Evolutionary conservation across 2,888 invertebrate genomes (phyloP).

Genomic region (Drosophila nr. perissopoda): DNA sequence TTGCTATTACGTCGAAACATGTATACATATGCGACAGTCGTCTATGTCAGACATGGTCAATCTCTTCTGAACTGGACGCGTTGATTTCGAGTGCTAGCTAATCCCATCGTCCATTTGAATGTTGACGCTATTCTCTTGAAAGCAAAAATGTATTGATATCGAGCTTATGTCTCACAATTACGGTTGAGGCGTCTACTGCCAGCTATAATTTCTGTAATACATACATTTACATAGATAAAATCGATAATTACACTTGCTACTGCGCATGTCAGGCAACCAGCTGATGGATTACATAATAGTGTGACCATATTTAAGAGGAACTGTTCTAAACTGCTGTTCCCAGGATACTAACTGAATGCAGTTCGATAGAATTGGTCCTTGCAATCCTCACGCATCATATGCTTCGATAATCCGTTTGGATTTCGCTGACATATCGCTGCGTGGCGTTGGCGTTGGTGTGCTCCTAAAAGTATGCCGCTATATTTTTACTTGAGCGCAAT

Average conservation of each 20-base stretch:
- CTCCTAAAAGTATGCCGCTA: neutral
- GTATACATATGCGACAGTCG: constrained; percentile 1
- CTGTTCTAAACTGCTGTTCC: constrained; percentile 10
- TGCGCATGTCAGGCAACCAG: constrained; percentile 34
- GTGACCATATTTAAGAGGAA: neutral
- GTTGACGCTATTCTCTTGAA: neutral
- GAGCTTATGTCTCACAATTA: neutral
- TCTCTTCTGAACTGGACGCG: constrained; percentile 3
- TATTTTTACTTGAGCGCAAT: neutral
- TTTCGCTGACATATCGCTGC: neutral
- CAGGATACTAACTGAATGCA: neutral
- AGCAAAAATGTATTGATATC: neutral
- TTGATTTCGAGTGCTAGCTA: constrained; percentile 38
- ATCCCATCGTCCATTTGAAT: constrained; percentile 37
- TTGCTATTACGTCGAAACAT: constrained; percentile 21
- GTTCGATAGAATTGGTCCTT: neutral
- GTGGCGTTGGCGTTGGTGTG: neutral
- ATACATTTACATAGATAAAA: constrained; percentile 19
- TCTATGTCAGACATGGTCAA: constrained; percentile 23
- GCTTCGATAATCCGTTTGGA: neutral
- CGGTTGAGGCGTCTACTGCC: constrained; percentile 8
- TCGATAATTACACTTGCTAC: constrained; percentile 20
- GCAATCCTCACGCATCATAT: neutral
- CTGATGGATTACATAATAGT: constrained; percentile 11
- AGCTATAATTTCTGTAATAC: constrained; percentile 7